Base-by-base conservation (phyloP, 92 coral and sea anemone species). In the Virgularia gustaviana region DNA sequence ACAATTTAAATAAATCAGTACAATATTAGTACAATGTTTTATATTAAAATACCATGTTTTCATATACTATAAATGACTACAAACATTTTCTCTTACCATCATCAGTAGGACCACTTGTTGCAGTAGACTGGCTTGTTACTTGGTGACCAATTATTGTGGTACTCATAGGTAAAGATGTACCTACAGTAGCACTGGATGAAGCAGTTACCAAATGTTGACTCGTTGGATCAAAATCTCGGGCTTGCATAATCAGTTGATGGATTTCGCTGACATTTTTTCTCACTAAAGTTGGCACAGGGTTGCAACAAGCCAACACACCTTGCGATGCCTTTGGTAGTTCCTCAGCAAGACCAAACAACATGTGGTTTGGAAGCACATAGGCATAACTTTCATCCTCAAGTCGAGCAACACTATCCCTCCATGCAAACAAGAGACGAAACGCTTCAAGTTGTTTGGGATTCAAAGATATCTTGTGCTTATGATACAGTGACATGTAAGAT, bases 361-460 rank as follows among this genome's bases (percentile, higher is more conserved):
- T 92, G 81, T 92, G 98, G 67, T 89, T 89, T 23, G 98, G 98
- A 43, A 92, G 85, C 54, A 92, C 90, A 83, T 86, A 92, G 15
- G 90, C 98, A 65, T 71, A 76, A 36, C 98, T 89, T 75, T 92
- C 98, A 38, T 92, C 98, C 60, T 92, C 98, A n/a, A 85, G 88
- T 41, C 98, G 79, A 2, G 98, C 96, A 58, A 81, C 87, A 0
- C 83, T 78, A 59, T 92, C 94, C 36, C 98, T 79, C 98, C 98
- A 92, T 9, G 83, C 81, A 75, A 79, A 85, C 33, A 92, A 78
- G 9, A 88, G 82, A 37, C 91, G 92, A 32, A 92, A 81, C 3
- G 96, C 94, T 66, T 74, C 84, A 19, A 87, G 70, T 85, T 92
- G 96, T 25, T 78, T 79, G 28, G 85, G 83, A 70, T 86, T 86